Conservation (phyloP, 1,140 invertebrate species). For the Lucilia cuprina region DNA sequence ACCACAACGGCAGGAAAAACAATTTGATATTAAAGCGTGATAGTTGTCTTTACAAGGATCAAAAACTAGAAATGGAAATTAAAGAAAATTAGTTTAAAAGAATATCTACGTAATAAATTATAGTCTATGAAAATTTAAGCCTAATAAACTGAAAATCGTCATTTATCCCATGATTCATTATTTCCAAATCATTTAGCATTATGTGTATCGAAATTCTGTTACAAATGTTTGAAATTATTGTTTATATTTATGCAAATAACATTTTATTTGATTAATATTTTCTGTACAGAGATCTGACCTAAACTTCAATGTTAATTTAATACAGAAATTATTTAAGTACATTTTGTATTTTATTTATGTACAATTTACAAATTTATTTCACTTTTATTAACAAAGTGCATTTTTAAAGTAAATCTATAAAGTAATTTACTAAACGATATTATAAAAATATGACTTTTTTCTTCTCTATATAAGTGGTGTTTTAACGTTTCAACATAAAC, state of each 20-base stretch:
- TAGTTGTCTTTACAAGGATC: constrained; percentile 39
- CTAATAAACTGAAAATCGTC: too few relatives aligned
- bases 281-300: not conserved
- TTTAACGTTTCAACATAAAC: not conserved
- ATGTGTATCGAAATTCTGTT: too few relatives aligned
- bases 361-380: constrained; percentile 6
- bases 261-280: not conserved
- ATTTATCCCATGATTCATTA: too few relatives aligned
- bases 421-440: not conserved
- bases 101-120: not conserved
- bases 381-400: constrained; percentile 11
- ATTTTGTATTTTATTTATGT: constrained; percentile 8
- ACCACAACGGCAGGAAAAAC: constrained; percentile 34
- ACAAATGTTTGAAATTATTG: not conserved
- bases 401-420: not conserved
- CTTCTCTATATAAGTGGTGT: not conserved
- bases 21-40: constrained; percentile 27
- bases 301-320: not conserved
- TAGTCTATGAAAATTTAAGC: too few relatives aligned
- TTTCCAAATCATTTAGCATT: too few relatives aligned
- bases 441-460: not conserved
- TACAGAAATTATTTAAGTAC: not conserved
- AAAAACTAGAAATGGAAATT: constrained; percentile 29
- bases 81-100: not conserved
- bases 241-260: not conserved